phyloP scores from a whole-genome alignment of 2,797 vertebrate genomes.

The Xenopus petersii region DNA sequence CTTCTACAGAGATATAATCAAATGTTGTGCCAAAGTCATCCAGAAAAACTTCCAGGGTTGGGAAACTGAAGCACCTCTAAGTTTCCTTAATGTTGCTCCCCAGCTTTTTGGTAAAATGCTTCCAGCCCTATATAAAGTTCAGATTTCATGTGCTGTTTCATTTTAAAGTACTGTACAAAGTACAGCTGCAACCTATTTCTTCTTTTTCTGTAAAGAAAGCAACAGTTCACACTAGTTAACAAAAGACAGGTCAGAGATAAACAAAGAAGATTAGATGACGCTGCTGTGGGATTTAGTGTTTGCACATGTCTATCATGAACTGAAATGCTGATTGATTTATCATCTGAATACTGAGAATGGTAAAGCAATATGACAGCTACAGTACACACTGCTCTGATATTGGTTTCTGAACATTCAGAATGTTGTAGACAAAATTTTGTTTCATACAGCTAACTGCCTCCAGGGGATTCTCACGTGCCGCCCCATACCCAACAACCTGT shows the following conservation, averaged over 20 bases:
- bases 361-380: neutral
- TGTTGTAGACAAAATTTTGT: no score
- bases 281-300: neutral
- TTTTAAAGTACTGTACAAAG: neutral
- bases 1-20: neutral
- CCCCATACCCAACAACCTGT: no score
- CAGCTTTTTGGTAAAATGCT: conserved; percentile 1
- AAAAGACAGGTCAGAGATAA: neutral
- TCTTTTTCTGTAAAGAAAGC: neutral
- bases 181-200: neutral
- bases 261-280: neutral
- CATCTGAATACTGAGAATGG: neutral
- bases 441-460: no score
- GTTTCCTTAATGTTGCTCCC: neutral
- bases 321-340: neutral
- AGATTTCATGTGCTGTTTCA: neutral
- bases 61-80: neutral
- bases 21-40: neutral
- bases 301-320: neutral
- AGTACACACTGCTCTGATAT: no score
- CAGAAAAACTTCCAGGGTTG: neutral
- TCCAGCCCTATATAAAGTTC: neutral
- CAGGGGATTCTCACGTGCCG: no score
- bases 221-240: neutral
- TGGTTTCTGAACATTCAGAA: no score